phyloP scores from a whole-genome alignment of 2,888 invertebrate genomes.

The Desoria tigrina region DNA sequence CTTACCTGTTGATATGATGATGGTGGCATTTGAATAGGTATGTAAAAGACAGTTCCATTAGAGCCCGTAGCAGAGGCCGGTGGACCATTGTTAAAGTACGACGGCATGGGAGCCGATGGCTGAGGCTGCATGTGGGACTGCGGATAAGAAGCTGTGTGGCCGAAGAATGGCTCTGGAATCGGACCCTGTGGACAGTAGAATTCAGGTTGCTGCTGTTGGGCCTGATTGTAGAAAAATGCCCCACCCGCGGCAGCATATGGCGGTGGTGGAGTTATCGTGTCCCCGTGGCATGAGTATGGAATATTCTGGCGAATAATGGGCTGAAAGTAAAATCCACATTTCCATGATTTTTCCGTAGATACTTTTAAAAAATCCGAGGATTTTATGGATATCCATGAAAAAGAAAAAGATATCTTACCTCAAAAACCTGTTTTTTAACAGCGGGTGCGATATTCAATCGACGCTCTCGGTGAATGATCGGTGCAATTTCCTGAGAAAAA shows the following conservation, averaged over 20 bases:
- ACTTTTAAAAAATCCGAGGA: too few relatives aligned
- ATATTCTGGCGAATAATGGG: constrained; percentile 38
- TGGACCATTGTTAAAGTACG: background rate
- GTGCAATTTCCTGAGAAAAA: constrained; percentile 46
- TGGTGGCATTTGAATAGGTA: background rate
- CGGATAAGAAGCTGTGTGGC: constrained; percentile 37
- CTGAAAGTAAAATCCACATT: constrained; percentile 17
- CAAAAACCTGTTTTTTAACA: constrained; percentile 73
- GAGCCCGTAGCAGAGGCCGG: constrained; percentile 1
- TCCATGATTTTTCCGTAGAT: too few relatives aligned
- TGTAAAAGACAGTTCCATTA: constrained; percentile 1
- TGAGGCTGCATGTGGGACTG: constrained; percentile 16
- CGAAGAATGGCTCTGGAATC: constrained; percentile 40
- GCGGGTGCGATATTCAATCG: constrained; percentile 85
- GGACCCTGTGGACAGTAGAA: constrained; percentile 42
- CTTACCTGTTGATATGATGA: constrained; percentile 7
- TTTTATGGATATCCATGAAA: too few relatives aligned
- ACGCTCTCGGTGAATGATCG: constrained; percentile 66
- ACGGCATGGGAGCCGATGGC: background rate
- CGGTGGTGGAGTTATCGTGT: constrained; percentile 39
- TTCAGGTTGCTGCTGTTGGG: constrained; percentile 24
- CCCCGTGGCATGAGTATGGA: constrained; percentile 34
- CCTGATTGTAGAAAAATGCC: constrained; percentile 17
- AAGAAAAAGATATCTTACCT: constrained; percentile 10
- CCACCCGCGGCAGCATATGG: constrained; percentile 33